Conservation (phyloP, 2,113 vertebrate genomes). For the Pelusios castaneus region DNA sequence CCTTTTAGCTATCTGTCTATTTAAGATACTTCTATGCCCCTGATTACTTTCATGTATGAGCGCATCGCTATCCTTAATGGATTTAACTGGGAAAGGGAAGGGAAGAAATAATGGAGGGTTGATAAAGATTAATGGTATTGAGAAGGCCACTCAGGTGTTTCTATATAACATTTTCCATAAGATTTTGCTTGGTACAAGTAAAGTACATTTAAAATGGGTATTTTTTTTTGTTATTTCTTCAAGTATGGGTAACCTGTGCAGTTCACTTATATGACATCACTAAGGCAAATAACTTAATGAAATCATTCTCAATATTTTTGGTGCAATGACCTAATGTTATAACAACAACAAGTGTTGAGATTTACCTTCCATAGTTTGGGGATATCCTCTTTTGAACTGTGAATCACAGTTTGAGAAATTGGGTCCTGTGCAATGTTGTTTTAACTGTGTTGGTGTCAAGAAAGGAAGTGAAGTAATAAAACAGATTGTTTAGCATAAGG, state of each 20-base stretch:
- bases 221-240: neutral
- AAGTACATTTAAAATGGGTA: neutral
- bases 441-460: neutral
- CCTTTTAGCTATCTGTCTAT: neutral
- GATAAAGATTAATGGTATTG: neutral
- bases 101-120: neutral
- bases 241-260: neutral
- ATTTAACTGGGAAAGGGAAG: neutral
- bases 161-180: neutral
- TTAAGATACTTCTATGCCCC: neutral
- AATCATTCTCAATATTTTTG: neutral
- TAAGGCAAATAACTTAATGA: neutral
- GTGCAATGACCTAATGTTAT: neutral
- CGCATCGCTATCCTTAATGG: neutral
- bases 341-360: neutral
- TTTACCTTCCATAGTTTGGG: neutral
- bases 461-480: neutral
- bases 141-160: neutral
- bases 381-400: neutral
- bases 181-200: neutral
- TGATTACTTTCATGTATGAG: neutral
- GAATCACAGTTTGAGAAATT: neutral
- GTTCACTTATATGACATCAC: neutral
- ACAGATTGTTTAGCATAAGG: neutral
- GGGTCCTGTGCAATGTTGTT: neutral